Base-by-base conservation (phyloP, 92 coral and sea anemone genomes). In the Paramuricea clavata region DNA sequence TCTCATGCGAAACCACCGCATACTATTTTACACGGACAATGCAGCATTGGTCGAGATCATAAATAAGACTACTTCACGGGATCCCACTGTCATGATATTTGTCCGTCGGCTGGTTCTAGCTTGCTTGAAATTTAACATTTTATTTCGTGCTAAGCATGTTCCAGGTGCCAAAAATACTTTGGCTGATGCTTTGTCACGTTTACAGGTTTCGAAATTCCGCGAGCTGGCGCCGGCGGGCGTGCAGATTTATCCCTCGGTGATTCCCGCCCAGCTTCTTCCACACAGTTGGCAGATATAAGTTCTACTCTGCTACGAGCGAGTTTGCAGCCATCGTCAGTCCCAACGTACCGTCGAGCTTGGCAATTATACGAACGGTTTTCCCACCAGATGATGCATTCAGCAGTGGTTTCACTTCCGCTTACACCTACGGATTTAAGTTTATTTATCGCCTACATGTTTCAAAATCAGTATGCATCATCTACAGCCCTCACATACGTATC, bases 381-480 rank as follows among this genome's bases (percentile, higher is more conserved):
- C 19, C n/a, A n/a, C n/a, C n/a, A n/a, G n/a, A n/a, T 60, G n/a
- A n/a, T 73, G 31, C 82, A 23, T 16, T 10, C 41, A 16, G 74
- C 74, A 15, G n/a, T 25, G 21, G 69, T 22, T 22, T 0, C 17
- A 21, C 75, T 75, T 42, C 92, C 92, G 39, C 56, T 84, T 12
- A 39, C 89, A 12, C 92, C 89, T 39, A 80, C 92, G 21, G 23
- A 41, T 39, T 71, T 89, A 62, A 82, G 86, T 0, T 49, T 85
- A 3, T 89, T 84, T 49, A 85, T 89, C 49, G 92, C 89, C 3
- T 85, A 77, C 76, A 68, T 89, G 89, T 85, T 85, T 77, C 73
- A 84, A 27, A 47, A 69, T 23, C 61, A 57, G 10, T 89, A 89
- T 78, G 92, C 89, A 41, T 41, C 92, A 52, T 87, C 91, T 12